Evolutionary conservation across 2,888 invertebrate species (phyloP).

Genomic region (Noctua pronuba): DNA sequence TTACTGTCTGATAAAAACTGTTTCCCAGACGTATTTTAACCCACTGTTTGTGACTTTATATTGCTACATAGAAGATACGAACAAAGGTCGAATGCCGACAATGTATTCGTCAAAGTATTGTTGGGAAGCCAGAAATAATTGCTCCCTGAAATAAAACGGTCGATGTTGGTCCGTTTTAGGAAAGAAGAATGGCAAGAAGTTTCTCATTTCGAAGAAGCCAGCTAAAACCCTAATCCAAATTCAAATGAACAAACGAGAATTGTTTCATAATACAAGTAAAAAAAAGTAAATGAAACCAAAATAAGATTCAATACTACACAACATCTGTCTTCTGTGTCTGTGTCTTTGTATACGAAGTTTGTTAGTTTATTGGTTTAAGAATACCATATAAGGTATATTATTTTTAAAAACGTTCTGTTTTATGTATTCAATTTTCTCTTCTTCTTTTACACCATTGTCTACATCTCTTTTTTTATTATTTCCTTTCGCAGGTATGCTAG

Average conservation of each 20-base stretch:
- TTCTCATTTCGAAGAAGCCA: background rate
- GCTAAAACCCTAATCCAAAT: background rate
- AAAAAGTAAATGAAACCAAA: constrained; percentile 12
- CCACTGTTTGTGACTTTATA: constrained; percentile 4
- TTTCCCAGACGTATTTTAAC: background rate
- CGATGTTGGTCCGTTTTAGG: background rate
- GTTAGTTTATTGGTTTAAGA: too few species aligned
- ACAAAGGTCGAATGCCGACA: constrained; percentile 7
- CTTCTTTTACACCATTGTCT: too few species aligned
- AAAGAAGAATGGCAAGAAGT: background rate
- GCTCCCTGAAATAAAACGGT: background rate
- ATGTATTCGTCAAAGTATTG: background rate
- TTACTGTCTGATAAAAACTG: constrained; percentile 10
- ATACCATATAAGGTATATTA: too few species aligned
- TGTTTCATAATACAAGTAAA: constrained; percentile 1
- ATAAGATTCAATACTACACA: background rate
- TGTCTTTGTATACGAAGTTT: too few species aligned
- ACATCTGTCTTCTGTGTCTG: too few species aligned
- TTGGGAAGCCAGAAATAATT: background rate
- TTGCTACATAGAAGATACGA: background rate
- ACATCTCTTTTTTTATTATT: too few species aligned
- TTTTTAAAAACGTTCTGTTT: too few species aligned
- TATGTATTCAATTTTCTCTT: too few species aligned
- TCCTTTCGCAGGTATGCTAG: too few species aligned
- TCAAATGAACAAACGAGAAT: background rate